Evolutionary conservation across 2,888 invertebrate species (phyloP).

Genomic region (Platypus cylindrus): DNA sequence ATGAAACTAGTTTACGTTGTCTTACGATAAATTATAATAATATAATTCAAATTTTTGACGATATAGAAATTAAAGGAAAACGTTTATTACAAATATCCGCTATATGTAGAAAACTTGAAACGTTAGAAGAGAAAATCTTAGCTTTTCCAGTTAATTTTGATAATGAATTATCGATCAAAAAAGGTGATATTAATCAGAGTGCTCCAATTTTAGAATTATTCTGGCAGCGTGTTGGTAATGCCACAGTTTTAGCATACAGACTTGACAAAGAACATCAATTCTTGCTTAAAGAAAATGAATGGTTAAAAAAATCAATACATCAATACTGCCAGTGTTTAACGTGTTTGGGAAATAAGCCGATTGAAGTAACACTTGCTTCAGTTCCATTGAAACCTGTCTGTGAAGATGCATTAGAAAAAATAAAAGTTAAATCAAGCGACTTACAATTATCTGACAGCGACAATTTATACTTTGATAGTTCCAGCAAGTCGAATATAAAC

Average conservation of each 20-base stretch:
- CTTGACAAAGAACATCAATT: slow-evolving; percentile 28
- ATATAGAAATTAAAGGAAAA: slow-evolving; percentile 43
- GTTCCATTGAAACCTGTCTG: slow-evolving; percentile 14
- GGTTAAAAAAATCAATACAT: slow-evolving; percentile 15
- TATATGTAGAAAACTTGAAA: slow-evolving; percentile 56
- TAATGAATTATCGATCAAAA: slow-evolving; percentile 7
- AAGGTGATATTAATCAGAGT: slow-evolving; percentile 12
- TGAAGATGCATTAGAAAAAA: too few species aligned
- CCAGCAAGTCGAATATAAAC: too few species aligned
- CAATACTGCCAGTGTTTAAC: slow-evolving; percentile 5
- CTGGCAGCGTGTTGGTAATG: slow-evolving; percentile 29
- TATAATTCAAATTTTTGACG: slow-evolving; percentile 42
- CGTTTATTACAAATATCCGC: slow-evolving; percentile 47
- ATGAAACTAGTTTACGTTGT: slow-evolving; percentile 42
- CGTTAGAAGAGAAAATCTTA: slow-evolving; percentile 42
- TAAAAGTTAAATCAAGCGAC: too few species aligned
- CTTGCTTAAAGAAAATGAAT: slow-evolving; percentile 26
- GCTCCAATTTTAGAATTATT: slow-evolving; percentile 23
- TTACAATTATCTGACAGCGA: too few species aligned
- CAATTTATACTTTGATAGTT: too few species aligned
- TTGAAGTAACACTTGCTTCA: slow-evolving; percentile 6
- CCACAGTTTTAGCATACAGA: slow-evolving; percentile 23
- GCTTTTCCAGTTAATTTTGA: slow-evolving; percentile 25
- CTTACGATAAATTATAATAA: slow-evolving; percentile 51
- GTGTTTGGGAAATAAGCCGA: slow-evolving; percentile 10